Percentiles rank a stretch among this genome's conserved stretches.
Evolutionary conservation across 2,113 vertebrate genomes (phyloP).

Genomic region (Myrmophylax atrothorax): DNA sequence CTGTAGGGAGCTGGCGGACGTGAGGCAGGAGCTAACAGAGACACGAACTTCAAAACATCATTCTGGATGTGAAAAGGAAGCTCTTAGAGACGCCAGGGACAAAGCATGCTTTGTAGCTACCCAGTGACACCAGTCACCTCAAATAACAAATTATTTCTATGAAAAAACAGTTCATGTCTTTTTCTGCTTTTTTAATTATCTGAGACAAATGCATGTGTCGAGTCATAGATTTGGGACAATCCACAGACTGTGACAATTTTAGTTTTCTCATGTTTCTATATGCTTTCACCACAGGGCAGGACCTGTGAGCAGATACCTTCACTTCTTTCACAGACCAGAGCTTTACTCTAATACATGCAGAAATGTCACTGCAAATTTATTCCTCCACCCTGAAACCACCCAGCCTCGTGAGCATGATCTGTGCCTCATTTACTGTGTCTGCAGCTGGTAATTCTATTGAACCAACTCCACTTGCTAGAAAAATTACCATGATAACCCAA

Average conservation of each 20-base stretch:
- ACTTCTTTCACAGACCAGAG: background rate
- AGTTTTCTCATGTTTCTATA: background rate
- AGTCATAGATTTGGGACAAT: background rate
- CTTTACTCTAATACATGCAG: background rate
- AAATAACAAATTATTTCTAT: background rate
- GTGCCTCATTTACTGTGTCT: background rate
- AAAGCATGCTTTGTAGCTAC: background rate
- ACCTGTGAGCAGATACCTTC: fast-evolving
- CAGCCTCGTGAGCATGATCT: background rate
- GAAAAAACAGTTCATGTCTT: background rate
- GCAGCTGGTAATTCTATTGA: conserved; percentile 14
- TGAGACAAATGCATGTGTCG: background rate
- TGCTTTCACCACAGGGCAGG: background rate
- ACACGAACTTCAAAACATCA: background rate
- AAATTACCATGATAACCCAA: background rate
- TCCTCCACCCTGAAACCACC: background rate
- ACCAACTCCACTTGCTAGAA: background rate
- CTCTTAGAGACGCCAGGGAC: background rate
- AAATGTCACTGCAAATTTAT: conserved; percentile 20
- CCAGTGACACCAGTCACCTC: background rate
- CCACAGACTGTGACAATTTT: background rate
- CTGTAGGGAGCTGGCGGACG: background rate
- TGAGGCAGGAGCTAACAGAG: background rate
- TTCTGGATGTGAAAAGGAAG: background rate
- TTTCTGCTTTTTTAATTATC: background rate